Evolutionary conservation across 2,113 vertebrate species (phyloP), one percentile per base, ranked within the genome.

Genomic region (Gambusia holbrooki): DNA sequence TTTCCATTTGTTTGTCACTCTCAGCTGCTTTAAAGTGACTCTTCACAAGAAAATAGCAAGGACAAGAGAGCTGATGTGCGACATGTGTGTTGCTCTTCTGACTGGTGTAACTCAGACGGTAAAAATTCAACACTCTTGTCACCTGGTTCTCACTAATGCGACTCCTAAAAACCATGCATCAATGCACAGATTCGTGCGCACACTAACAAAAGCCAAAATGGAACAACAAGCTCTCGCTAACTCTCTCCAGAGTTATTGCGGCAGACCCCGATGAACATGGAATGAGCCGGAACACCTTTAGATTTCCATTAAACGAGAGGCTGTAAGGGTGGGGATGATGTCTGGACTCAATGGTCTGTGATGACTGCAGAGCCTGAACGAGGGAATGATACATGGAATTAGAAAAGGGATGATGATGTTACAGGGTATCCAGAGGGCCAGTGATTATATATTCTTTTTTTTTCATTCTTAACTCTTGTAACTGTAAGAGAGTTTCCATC

Each of bases 251-350:
- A 76, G 74, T 84, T 81, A 86, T 66, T 71, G 82, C 35, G 60
- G 71, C 69, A 69, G 71, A 84, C 88, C 68, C 79, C 79, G 73
- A 82, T 84, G 74, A 79, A 80, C 40, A 30, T 27, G 60, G 86
- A 90, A 87, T 88, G 88, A 89, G 81, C 84, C 74, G 62, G 85
- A 90, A 90, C 90, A 86, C 82, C 88, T 90, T 91, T 79, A 87
- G 74, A 82, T 87, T 92, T 85, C 81, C 86, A 88, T 90, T 89
- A 84, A 80, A 68, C 30, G 62, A 48, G 71, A 54, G 45, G 77
- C 77, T 62, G 71, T 37, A 69, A 73, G 62, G 75, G 66, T 67
- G 63, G 67, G 67, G 60, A 79, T 54, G 76, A 62, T 82, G 84
- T 63, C 51, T 79, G 63, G 71, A 80, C 62, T 87, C 84, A 86